These are phyloP conservation scores for Aegotheles bennettii DNA, from an alignment of 2,113 vertebrate genomes.

Conservation along the genomic window DNA sequence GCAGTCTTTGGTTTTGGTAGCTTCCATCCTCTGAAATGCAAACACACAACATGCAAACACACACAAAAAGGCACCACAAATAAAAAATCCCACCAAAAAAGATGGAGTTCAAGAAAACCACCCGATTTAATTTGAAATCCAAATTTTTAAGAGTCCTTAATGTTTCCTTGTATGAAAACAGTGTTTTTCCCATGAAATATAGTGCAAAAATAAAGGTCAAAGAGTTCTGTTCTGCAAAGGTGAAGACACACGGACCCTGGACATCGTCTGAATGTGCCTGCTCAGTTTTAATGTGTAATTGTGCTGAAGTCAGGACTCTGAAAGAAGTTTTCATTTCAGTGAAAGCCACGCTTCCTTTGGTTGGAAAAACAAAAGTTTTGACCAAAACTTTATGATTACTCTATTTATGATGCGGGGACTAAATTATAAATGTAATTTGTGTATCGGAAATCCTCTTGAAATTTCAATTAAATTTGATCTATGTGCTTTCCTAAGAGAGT, in stretches of 20 bases:
- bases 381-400: not conserved
- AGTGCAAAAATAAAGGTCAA: not conserved
- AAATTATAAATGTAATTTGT: not conserved
- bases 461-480: slow-evolving; percentile 1
- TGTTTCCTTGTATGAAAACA: not conserved
- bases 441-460: not conserved
- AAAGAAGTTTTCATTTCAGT: not conserved
- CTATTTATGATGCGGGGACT: not conserved
- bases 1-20: not conserved
- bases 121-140: not conserved
- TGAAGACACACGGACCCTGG: not conserved
- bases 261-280: not conserved
- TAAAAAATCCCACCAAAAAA: not conserved
- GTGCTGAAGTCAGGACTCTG: not conserved
- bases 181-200: not conserved
- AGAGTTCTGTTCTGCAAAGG: not conserved
- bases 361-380: not conserved
- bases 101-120: not conserved
- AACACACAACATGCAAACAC: not conserved
- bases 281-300: not conserved
- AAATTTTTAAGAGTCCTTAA: not conserved
- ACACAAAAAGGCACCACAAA: not conserved
- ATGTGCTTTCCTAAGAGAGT: not conserved
- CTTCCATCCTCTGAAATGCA: not conserved
- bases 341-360: not conserved